Base-by-base conservation (phyloP, 64 coral and sea anemone genomes). In the Stichodactyla mertensii region DNA sequence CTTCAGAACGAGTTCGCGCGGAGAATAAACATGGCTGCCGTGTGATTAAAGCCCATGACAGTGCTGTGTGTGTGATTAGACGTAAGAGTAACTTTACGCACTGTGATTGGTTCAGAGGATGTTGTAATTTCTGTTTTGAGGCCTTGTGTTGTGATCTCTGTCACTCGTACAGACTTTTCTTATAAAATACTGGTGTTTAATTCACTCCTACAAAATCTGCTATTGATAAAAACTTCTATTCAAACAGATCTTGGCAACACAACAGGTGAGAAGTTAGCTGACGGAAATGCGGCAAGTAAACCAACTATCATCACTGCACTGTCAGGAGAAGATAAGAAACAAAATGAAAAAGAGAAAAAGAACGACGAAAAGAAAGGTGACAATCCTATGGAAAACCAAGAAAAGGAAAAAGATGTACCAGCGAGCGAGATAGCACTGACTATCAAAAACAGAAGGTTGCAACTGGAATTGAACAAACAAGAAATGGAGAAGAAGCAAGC, bases 241-340 rank as follows among this genome's bases (percentile, higher is more conserved):
- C 69, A 11, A 27, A 74, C 69, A 74, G 69, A 74, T 74, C 36
- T 0, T 2, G 27, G 66, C 66, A 58, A 15, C 56, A 71, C 18
- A 55, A 4, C 78, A 54, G 79, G 71, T 19, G 62, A 84, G 31
- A 28, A 51, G 52, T 74, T 62, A 19, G 80, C 82, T n/a, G 80
- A 71, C 5, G 88, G 69, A 0, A 57, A 83, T 6, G 13, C 52
- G 4, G 4, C 71, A 26, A 88, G 61, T 19, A 53, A 89, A 71
- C 18, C 59, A 52, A n/a, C 69, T 14, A 14, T 74, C 4, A 13
- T 74, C 24, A 31, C 69, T 74, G 88, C 55, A 70, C 69, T 57
- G 88, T 84, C 64, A 74, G 82, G 81, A 83, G 61, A 59, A 26
- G 52, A 58, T 58, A 84, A 89, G 53, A 84, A 36, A 84, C 20